Evolutionary conservation across 2,888 invertebrate genomes (phyloP).

Genomic region (Serripes groenlandicus): DNA sequence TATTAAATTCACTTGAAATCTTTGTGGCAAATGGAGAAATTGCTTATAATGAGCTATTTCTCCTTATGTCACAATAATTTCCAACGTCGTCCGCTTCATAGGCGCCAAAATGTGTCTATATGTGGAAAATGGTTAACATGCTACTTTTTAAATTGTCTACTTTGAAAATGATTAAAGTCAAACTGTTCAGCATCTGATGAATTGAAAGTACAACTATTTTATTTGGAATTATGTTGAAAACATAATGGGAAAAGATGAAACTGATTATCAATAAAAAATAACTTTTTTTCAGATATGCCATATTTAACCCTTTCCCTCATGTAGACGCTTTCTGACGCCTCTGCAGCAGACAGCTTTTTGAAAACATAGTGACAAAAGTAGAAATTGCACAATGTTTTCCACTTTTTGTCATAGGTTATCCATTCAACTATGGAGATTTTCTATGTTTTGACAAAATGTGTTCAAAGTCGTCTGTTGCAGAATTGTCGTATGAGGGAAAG

Average conservation of each 20-base stretch:
- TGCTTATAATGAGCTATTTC: not conserved
- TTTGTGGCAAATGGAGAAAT: not conserved
- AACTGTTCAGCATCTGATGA: not conserved
- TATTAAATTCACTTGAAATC: not conserved
- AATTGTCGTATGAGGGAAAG: no score
- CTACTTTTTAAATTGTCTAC: not conserved
- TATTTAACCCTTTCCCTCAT: no score
- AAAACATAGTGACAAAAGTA: no score
- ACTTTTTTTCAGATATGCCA: not conserved
- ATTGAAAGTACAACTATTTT: not conserved
- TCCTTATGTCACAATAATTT: not conserved
- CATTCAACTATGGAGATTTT: not conserved
- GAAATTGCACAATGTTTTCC: no score
- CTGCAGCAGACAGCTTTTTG: no score
- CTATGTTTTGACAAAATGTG: not conserved
- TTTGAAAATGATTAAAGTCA: not conserved
- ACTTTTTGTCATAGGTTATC: not conserved
- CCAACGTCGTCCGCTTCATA: not conserved
- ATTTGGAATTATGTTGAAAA: not conserved
- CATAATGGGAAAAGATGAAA: not conserved
- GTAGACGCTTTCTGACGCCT: no score
- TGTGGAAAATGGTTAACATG: not conserved
- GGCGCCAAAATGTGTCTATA: no score
- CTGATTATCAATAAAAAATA: not conserved
- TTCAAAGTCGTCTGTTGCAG: no score